Base-by-base conservation (phyloP, 2,797 vertebrate species). In the Acrossocheilus wenchowensis region DNA sequence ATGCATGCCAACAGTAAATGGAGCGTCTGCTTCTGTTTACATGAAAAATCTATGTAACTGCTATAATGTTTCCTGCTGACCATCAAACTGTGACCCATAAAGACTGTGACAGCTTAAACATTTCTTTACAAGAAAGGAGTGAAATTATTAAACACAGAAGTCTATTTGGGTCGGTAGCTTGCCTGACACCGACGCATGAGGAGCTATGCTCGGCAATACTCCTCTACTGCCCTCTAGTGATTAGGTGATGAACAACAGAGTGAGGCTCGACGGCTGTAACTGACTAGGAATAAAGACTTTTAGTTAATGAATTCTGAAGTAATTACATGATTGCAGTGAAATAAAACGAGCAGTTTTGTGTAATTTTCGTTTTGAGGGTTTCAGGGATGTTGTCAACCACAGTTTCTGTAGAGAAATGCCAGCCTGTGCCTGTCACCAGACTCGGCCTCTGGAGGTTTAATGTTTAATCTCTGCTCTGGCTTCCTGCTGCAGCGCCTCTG, bases 181-280 rank as follows among this genome's bases (percentile, higher is more conserved):
- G 30, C 11, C n/a, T 72, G 10, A 23, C 34, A 9, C 2, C 15
- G 17, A 48, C 36, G 11, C 26, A 23, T 4, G 69, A 74, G 10
- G 19, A 23, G 36, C 9, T 43, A 10, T 26, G 52, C 17, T 21
- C 41, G 15, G 26, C 78, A 45, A 80, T 77, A 66, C 48, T 84
- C 84, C 75, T 75, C 30, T 95, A 93, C 91, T 94, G 93, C 93
- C 93, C 93, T 93, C 95, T 95, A 93, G 93, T 60, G 83, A 57
- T 45, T 54, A 72, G 45, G n/a, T 30, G 23, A 2, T 7, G 39
- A 72, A 23, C 48, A 85, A 85, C 64, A 79, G 10, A 26, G 30
- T 15, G 15, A 34, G 7, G 10, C 30, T 19, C 11, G 6, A 64
- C 10, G 12, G 23, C 10, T 19, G 8, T 9, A 41, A 73, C 19